Base-by-base conservation (phyloP, 2,113 vertebrate genomes). In the Tenrec ecaudatus region DNA sequence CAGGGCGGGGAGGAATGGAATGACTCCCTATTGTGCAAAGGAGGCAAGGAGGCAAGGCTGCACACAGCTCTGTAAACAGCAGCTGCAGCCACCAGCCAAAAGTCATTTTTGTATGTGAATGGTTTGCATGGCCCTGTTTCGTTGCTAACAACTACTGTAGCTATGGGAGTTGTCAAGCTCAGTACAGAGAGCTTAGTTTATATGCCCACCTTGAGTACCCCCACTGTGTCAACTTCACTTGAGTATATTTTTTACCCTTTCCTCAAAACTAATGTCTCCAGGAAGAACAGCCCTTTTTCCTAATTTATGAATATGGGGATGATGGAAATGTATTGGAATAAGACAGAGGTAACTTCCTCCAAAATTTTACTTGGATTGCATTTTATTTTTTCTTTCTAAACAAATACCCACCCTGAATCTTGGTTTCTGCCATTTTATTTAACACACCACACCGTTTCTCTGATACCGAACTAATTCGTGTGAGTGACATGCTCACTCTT, bases 1-100 rank as follows among this genome's bases (percentile, higher is more conserved):
- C 47, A 19, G 1, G 66, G 58, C 7, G 0, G 25, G n/a, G 77
- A 88, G 62, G 92, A 81, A 66, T 73, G 33, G 82, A 81, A 79
- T 11, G 90, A 17, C 38, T 40, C 87, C 68, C 79, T 22, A 15
- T 64, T 69, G 94, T 82, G 89, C n/a, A 27, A 62, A 33, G 82
- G 86, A 2, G 16, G 78, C 90, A 92, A 57, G 88, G 82, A 80
- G 90, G 57, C 88, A 57, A 84, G 11, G 57, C 8, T 23, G 40
- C 83, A 53, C 53, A 10, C 31, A 77, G 94, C 92, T 83, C 57
- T 47, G 86, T 58, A 53, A 6, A n/a, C 85, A 47, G 95, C 95
- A 97, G 92, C 95, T 97, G 95, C 73, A 3, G 7, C 83, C 80
- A 0, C 53, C 71, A 68, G 83, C 90, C 93, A n/a, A 4, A 4